Percentiles rank a stretch among this genome's conserved stretches.
phyloP scores from a whole-genome alignment of 2,888 invertebrate genomes.

The Halictus quadricinctus region DNA sequence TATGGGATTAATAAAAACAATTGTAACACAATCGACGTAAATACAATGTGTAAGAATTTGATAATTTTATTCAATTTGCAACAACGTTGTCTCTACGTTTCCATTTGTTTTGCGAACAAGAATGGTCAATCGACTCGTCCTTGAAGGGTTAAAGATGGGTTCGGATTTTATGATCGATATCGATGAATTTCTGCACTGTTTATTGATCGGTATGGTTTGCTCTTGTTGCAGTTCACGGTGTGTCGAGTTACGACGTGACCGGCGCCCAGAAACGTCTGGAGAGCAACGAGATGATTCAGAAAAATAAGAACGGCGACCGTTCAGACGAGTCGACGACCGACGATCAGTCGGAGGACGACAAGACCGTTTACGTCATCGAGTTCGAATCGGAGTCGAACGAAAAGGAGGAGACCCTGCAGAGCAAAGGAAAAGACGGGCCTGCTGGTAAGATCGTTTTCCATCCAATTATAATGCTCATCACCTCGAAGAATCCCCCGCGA shows the following conservation, averaged over 20 bases:
- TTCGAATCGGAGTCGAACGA: conserved; percentile 75
- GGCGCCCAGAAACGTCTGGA: conserved; percentile 61
- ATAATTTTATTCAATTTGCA: neutral
- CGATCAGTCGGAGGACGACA: conserved; percentile 58
- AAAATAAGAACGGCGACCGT: conserved; percentile 53
- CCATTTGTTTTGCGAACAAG: neutral
- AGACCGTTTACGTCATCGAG: conserved; percentile 74
- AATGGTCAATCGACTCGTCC: neutral
- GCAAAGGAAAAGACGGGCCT: conserved; percentile 69
- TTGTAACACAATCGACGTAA: neutral
- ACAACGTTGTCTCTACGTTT: neutral
- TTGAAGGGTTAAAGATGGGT: neutral
- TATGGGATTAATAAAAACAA: neutral
- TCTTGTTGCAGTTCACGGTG: conserved; percentile 63
- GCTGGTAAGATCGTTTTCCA: conserved; percentile 61
- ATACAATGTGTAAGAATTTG: neutral
- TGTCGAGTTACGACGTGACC: conserved; percentile 68
- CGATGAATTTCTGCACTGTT: neutral
- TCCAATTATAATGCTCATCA: neutral
- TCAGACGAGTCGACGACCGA: conserved; percentile 61
- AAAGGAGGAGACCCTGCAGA: conserved; percentile 69
- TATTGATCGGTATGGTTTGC: neutral
- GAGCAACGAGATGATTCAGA: conserved; percentile 68
- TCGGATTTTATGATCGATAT: neutral
- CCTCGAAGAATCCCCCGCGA: neutral